These are phyloP conservation scores for Fringilla coelebs DNA, from an alignment of 2,797 vertebrate genomes.

Conservation along the genomic window DNA sequence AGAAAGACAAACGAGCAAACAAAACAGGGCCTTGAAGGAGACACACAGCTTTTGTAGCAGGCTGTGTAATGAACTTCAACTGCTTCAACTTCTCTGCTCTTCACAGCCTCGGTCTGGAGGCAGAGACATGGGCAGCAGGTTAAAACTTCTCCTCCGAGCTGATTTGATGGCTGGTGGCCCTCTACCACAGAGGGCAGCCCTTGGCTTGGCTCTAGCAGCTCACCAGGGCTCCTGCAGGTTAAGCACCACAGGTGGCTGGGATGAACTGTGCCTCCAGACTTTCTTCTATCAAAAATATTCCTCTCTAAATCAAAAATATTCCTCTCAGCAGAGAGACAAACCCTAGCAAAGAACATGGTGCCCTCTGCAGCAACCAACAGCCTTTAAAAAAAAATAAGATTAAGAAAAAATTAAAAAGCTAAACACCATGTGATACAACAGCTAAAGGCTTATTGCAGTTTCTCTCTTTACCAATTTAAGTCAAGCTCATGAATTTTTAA, in stretches of 20 bases:
- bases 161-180: not conserved
- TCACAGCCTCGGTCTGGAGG: not conserved
- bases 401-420: not conserved
- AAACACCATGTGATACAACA: not conserved
- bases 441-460: not conserved
- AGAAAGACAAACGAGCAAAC: not conserved
- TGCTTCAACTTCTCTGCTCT: not conserved
- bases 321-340: not conserved
- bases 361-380: not conserved
- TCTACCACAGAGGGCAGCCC: not conserved
- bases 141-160: not conserved
- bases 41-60: not conserved
- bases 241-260: rapidly evolving
- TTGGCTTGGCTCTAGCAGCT: not conserved
- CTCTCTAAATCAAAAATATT: not conserved
- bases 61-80: not conserved
- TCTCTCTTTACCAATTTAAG: not conserved
- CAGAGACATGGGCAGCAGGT: not conserved
- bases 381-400: not conserved
- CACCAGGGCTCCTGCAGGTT: too few species aligned
- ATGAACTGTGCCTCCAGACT: not conserved
- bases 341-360: rapidly evolving
- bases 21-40: not conserved
- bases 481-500: not conserved
- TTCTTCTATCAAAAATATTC: not conserved